Base-by-base conservation (phyloP, 2,797 vertebrate species). In the Trachops cirrhosus region DNA sequence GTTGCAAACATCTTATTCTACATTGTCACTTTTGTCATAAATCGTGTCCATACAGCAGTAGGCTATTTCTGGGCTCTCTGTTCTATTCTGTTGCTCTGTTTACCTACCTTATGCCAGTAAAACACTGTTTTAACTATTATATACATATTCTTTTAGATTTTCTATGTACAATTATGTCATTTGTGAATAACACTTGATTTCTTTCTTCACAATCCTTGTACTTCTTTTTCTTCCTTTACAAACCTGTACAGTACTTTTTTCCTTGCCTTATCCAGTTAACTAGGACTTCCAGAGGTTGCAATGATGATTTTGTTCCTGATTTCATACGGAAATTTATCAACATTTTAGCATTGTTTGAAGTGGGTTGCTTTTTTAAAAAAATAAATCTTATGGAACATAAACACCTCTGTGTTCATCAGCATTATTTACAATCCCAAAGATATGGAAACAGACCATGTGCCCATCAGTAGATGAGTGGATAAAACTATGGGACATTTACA, bases 321-420 rank as follows among this genome's bases (percentile, higher is more conserved):
- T 92, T 94, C 54, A 85, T 85, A 92, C 39, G 57, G 62, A 94
- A 88, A 78, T 89, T 48, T 78, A 62, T 79, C 21, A 67, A 67
- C 73, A 80, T 88, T 94, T 89, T 34, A 50, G 18, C 11, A 12
- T 50, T 70, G 34, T 89, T 89, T 78, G 5, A 89, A 46, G 57
- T 62, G 68, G 8, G 4, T 67, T 80, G 22, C 46, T 91, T 50
- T 44, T 34, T 19, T 26, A 59, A 59, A 59, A 59, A 59, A 29
- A 29, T 59, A 59, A 59, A 29, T 29, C 57, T 59, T 59, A 59
- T 59, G 29, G 10, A 59, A 59, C 57, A 59, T 59, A 59, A 59
- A 11, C 57, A 59, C 57, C 57, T 29, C 57, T 59, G 26, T 59
- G 57, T 59, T 59, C 12, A 59, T 59, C 29, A 59, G 11, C 57